Evolutionary conservation across 1,140 invertebrate species (phyloP), one percentile per base, ranked within the genome.

Genomic region (Goniozus legneri): DNA sequence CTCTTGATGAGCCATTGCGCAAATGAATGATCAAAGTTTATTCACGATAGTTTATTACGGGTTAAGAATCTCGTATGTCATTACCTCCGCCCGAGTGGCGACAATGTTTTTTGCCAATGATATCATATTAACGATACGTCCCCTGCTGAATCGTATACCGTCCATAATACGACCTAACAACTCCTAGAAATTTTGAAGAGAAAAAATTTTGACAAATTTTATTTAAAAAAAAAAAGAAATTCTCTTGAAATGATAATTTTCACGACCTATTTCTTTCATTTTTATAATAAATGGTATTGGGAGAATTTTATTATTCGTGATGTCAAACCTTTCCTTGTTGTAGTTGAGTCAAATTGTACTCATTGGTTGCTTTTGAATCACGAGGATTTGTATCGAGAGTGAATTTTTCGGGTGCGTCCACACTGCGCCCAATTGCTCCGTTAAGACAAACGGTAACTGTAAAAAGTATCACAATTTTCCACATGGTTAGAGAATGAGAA

Each of bases 111-210:
- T 67, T 44, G 64, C 58, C 60, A 74, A 67, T 50, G 57, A 54
- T 43, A 61, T 53, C 34, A 64, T 71, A 73, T 69, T 73, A 41
- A 74, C 58, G 58, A 76, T 69, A 64, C 68, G 62, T 45, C 71
- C 71, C 61, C 61, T 59, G 54, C 58, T 56, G 45, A 75, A 65
- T 67, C 71, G 69, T 63, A 73, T 57, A 41, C 63, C 50, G 53
- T 74, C 66, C 35, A 50, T 50, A 52, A 74, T 50, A 55, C 60
- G 61, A 37, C 54, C 62, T 67, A 76, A 67, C 35, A 65, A 65
- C 44, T 67, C 70, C 71, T 76, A 74, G 43, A 70, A 73, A 62
- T 62, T 60, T 54, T 58, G 54, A 68, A 53, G 32, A 44, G 33
- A 27, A 6, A 6, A 10, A 57, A 62, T 60, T 58, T 64, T 62